These are phyloP conservation scores for Drosophila nannoptera DNA, from an alignment of 1,140 invertebrate genomes.

Conservation along the genomic window DNA sequence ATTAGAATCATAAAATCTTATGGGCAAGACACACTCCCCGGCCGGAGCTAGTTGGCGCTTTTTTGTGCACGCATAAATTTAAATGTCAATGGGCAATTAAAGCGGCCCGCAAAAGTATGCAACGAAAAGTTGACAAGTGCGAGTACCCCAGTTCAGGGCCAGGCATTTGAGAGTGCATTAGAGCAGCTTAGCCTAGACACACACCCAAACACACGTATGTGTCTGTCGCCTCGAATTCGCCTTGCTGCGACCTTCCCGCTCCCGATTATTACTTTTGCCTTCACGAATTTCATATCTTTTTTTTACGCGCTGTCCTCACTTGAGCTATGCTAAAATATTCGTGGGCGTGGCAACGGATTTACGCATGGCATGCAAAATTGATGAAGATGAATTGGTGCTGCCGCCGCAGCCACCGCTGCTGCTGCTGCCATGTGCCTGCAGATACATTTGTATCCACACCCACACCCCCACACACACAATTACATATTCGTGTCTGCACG, in stretches of 20 bases:
- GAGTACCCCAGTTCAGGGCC: slow-evolving; percentile 33
- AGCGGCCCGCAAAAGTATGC: slow-evolving; percentile 68
- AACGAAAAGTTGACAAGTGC: slow-evolving; percentile 57
- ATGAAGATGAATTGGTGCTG: slow-evolving; percentile 74
- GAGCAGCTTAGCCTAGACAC: slow-evolving; percentile 45
- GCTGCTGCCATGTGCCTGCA: slow-evolving; percentile 34
- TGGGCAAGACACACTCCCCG: background rate
- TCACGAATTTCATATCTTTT: slow-evolving; percentile 62
- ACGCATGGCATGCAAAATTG: slow-evolving; percentile 70
- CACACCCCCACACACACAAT: slow-evolving; percentile 15
- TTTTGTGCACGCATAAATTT: slow-evolving; percentile 55
- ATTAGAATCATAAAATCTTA: slow-evolving; percentile 46
- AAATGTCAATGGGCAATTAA: slow-evolving; percentile 71
- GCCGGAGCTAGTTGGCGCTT: slow-evolving; percentile 34
- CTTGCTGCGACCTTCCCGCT: slow-evolving; percentile 4
- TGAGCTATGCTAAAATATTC: slow-evolving; percentile 31
- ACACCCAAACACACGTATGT: slow-evolving; percentile 12
- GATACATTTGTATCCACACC: slow-evolving; percentile 14
- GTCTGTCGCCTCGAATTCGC: background rate
- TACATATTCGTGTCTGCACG: slow-evolving; percentile 15
- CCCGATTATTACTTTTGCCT: slow-evolving; percentile 73
- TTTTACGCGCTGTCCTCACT: slow-evolving; percentile 15
- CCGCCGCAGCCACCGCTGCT: too few relatives aligned
- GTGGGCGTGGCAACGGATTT: slow-evolving; percentile 64
- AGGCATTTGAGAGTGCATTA: slow-evolving; percentile 65